Base-by-base conservation (phyloP, 2,888 invertebrate species). In the Agriopis marginaria region DNA sequence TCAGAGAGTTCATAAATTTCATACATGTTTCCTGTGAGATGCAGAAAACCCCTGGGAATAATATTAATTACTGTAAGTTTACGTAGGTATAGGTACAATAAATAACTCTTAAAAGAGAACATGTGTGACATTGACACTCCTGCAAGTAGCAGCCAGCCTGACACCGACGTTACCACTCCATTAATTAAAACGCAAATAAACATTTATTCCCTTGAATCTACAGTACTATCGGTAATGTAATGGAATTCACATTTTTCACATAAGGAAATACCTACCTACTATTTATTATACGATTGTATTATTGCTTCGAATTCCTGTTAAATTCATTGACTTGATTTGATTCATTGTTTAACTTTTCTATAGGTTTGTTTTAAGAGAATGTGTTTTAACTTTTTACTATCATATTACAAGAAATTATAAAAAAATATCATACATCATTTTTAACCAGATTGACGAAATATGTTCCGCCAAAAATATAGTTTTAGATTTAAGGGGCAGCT, bases 41-140 rank as follows among this genome's bases (percentile, higher is more conserved):
- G 45, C 45, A 12, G 45, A 49, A 14, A 49, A 49, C 49, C 14
- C n/a, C 12, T 23, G 1, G n/a, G 10, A 23, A 50, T 17, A 4
- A 9, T 9, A 51, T 32, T 32, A 3, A 23, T 12, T 23, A 12
- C 10, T 11, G 51, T 6, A 23, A 10, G 39, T 14, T 39, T 45
- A n/a, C 5, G 54, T 62, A 44, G 11, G 45, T n/a, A 14, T 9
- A 56, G n/a, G 11, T 3, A 14, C 14, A 58, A 40, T 39, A 49
- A 40, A 9, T 39, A 39, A 56, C 39, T 14, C 14, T 3, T 32
- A 47, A 47, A 32, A 32, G 54, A 74, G 69, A 72, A 70, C 32
- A 23, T 68, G 74, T 77, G 81, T 77, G 81, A 77, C 80, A 82
- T 81, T 82, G 82, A 82, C 80, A 81, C 80, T 81, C 79, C 81